Evolutionary conservation across 2,113 vertebrate genomes (phyloP).

Genomic region (Protomyctophum bolini): DNA sequence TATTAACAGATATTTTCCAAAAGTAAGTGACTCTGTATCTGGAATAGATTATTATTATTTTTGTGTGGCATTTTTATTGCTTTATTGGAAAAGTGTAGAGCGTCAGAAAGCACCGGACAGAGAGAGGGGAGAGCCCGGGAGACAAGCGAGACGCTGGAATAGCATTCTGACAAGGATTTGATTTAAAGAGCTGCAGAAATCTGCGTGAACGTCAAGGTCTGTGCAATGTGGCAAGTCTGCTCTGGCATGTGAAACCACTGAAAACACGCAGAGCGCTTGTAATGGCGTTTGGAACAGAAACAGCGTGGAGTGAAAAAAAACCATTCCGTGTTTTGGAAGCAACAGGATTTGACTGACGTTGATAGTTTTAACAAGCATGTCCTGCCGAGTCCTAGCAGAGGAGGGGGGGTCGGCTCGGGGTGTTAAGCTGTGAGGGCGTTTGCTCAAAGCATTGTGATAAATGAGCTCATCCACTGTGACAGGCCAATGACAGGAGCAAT

Average conservation of each 20-base stretch:
- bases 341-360: slow-evolving; percentile 13
- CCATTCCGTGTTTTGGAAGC: neutral
- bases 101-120: no score
- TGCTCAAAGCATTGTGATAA: slow-evolving; percentile 27
- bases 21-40: neutral
- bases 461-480: slow-evolving; percentile 22
- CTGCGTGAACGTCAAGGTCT: neutral
- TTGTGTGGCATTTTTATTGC: no score
- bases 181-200: neutral
- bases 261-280: neutral
- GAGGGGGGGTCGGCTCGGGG: neutral
- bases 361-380: slow-evolving; percentile 3
- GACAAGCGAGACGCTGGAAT: neutral
- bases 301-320: no score
- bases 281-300: neutral
- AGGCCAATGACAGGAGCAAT: slow-evolving; percentile 21
- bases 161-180: neutral
- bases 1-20: neutral
- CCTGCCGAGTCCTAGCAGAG: neutral
- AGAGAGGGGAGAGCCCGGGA: no score
- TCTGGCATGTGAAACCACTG: neutral
- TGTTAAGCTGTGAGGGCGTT: slow-evolving; percentile 21
- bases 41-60: neutral
- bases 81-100: no score
- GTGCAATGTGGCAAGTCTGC: no score